Base-by-base conservation (phyloP, 2,797 vertebrate species). In the Antennarius maculatus region DNA sequence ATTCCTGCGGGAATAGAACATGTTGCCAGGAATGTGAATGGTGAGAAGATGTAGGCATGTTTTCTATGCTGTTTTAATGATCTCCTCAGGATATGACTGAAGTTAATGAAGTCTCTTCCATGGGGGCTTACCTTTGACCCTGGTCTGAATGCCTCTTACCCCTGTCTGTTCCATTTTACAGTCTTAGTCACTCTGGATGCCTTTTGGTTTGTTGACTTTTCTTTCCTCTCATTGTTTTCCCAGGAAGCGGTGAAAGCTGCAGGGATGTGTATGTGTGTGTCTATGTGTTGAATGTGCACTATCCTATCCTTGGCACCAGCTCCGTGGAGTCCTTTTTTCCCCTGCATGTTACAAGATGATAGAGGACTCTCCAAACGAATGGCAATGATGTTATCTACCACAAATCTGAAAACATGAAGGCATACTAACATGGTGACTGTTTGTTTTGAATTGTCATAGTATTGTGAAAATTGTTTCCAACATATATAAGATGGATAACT, bases 161-260 rank as follows among this genome's bases (percentile, higher is more conserved):
- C 81, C 62, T 69, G 66, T 79, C 83, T 79, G 57, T 87, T 88
- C 86, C 79, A 81, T 79, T 91, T 89, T 87, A 88, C 80, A 82
- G 84, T 84, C 74, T 81, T 54, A 69, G 73, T 84, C 81, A 74
- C 86, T 89, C 84, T 85, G 73, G 80, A 81, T 86, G 82, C 63
- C 86, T 82, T 85, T 86, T 85, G 73, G 88, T 90, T 92, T 93
- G 89, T 92, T 92, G 88, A 90, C 85, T 91, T 90, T 90, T 82
- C 84, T 90, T 89, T 88, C 84, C 88, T 86, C 83, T 90, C 85
- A 91, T 92, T 93, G 91, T 94, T 92, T 92, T 93, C 79, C 79
- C 86, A 91, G 90, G 91, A 92, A 92, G 89, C 67, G 82, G 88
- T 89, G 86, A 92, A 91, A 92, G 87, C 88, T 90, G 78, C 61